Base-by-base conservation (phyloP, 2,113 vertebrate genomes). In the Centrocercus urophasianus region DNA sequence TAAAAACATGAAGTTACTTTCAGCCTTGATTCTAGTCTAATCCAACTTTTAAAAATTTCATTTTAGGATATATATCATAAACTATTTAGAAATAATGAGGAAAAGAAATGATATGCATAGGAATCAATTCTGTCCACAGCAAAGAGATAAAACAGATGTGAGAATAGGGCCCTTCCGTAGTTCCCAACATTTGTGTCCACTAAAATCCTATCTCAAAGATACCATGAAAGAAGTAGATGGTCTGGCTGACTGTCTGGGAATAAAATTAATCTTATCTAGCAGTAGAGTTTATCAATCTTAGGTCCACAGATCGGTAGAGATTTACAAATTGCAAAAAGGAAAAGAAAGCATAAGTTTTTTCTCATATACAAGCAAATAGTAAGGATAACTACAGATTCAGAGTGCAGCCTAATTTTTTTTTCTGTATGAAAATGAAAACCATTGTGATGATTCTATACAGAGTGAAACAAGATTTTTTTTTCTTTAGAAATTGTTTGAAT, bases 71-170 rank as follows among this genome's bases (percentile, higher is more conserved):
- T 20, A 3, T 87, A n/a, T 32, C 60, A 52, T 80, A 75, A 88
- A 86, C 74, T 77, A 61, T 61, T 95, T 56, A 27, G 73, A 88
- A 88, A 60, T 88, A 57, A 69, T 32, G 25, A 83, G 48, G 15
- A 88, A 83, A 86, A 61, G 61, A 4, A 83, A 42, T 93, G 32
- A 8, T 78, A 88, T 91, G 48, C 65, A 81, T 54, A 45, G 47
- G 50, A 91, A 75, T 93, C 40, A 90, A 88, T 93, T 93, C 72
- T 72, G 8, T 93, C 18, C 38, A 48, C 24, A 36, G 24, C 52
- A 73, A 10, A 6, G 36, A 75, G 28, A 47, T 94, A 74, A 40
- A 57, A 69, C 0, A 1, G 30, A 47, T 88, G 64, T 45, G 59
- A 93, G 43, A 94, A 64, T 77, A 88, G 90, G 69, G n/a, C 14